A percentile compares a stretch with the other conserved stretches of the same genome.
phyloP scores from a whole-genome alignment of 2,888 invertebrate genomes.

The Elysia crispata region DNA sequence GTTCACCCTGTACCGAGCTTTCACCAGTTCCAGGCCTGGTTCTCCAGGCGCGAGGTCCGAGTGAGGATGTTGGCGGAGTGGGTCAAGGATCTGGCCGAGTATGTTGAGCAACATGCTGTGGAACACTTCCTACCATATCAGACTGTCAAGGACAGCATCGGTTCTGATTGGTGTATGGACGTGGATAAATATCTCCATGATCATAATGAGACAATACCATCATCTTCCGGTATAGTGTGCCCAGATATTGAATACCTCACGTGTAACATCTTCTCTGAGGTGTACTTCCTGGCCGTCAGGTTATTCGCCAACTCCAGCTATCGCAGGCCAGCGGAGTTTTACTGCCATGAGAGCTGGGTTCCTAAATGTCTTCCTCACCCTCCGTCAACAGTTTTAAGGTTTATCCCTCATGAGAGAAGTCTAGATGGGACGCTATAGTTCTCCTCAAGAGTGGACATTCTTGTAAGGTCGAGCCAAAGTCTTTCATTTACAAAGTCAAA shows the following conservation, averaged over 20 bases:
- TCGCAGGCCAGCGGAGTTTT: slow-evolving; percentile 6
- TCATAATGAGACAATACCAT: neutral
- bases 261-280: slow-evolving; percentile 26
- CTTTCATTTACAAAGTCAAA: too few relatives aligned
- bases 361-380: slow-evolving; percentile 19
- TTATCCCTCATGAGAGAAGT: too few relatives aligned
- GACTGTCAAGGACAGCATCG: neutral
- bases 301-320: slow-evolving; percentile 7
- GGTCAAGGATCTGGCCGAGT: neutral
- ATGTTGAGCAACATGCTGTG: neutral
- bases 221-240: neutral
- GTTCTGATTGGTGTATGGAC: neutral
- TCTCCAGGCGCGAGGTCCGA: neutral
- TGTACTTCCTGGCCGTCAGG: slow-evolving; percentile 16
- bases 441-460: too few relatives aligned
- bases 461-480: too few relatives aligned
- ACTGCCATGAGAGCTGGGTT: slow-evolving; percentile 36
- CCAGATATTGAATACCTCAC: neutral
- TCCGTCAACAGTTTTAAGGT: neutral
- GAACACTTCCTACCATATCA: neutral
- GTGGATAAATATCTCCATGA: neutral
- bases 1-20: neutral
- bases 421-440: too few relatives aligned
- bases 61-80: neutral
- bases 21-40: neutral